phyloP scores from a whole-genome alignment of 2,888 invertebrate species.

The Stenoptilia bipunctidactyla region DNA sequence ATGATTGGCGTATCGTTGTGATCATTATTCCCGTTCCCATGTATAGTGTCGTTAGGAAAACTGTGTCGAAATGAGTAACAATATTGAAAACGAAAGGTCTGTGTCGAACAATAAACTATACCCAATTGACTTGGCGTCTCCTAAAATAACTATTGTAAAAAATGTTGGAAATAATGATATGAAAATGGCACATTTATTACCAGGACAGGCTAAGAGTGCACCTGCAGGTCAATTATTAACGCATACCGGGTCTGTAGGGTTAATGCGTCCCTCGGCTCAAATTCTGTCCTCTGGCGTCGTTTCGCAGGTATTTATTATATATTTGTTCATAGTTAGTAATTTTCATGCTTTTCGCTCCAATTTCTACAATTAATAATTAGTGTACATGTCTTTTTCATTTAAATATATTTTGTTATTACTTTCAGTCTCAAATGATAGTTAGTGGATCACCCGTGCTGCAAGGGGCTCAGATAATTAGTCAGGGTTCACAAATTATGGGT shows the following conservation, averaged over 20 bases:
- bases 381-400: no score
- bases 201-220: constrained; percentile 47
- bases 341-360: no score
- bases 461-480: constrained; percentile 56
- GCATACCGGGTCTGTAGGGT: constrained; percentile 45
- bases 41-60: constrained; percentile 3
- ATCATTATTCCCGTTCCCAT: constrained; percentile 5
- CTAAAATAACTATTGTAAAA: constrained; percentile 65
- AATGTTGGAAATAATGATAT: constrained; percentile 53
- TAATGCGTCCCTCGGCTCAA: constrained; percentile 60
- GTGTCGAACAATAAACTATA: constrained; percentile 68
- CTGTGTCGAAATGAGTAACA: constrained; percentile 47
- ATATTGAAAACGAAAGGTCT: constrained; percentile 70
- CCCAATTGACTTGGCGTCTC: constrained; percentile 66
- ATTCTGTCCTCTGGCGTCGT: constrained; percentile 55
- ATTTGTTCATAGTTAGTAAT: no score
- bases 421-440: constrained; percentile 59
- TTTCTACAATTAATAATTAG: no score
- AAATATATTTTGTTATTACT: constrained; percentile 15
- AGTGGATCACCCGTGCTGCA: constrained; percentile 53
- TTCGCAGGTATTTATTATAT: constrained; percentile 37
- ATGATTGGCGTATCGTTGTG: no score
- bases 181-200: constrained; percentile 60
- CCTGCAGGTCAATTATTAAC: constrained; percentile 46
- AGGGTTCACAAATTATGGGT: constrained; percentile 50